Evolutionary conservation across 2,797 vertebrate species (phyloP), one percentile per base, ranked within the genome.

Genomic region (Cirrhinus molitorella): DNA sequence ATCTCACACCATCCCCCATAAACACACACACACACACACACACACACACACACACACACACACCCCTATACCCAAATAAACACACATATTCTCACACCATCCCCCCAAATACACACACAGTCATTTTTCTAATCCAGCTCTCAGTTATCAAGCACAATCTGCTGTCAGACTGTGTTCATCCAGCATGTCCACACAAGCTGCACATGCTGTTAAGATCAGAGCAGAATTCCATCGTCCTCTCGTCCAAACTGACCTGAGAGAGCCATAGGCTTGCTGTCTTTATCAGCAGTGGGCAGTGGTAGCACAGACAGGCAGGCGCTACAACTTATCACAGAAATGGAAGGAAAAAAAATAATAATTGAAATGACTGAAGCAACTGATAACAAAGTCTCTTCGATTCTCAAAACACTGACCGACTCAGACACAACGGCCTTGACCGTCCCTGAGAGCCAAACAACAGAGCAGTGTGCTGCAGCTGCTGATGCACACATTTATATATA

Each of bases 241-340:
- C 83, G 65, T 70, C 51, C 23, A 28, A 61, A 61, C 23, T 25
- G 57, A 61, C 57, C 57, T 1, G 57, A 83, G 28, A 79, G 28
- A 76, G 53, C 45, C 49, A 73, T 37, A 17, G 57, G 88, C 85
- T 63, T 88, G 57, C 79, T 68, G 87, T 91, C 90, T 91, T 91
- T 94, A 94, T 95, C 94, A 90, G 82, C 73, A 61, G 76, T 63
- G 82, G 66, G 66, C 84, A 81, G 90, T 89, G 90, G 91, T 90
- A 92, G 88, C 84, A 88, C 90, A 95, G 95, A 95, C 94, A 93
- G 88, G 78, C 88, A 92, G 94, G 93, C 92, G 92, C 93, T 94
- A 88, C 76, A 76, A 89, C 89, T 93, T 95, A 95, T 96, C 95
- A 90, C 73, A 78, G 85, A 71, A 81, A 76, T 87, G 87, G 21